Base-by-base conservation (phyloP, 2,797 vertebrate genomes). In the Tapera naevia region DNA sequence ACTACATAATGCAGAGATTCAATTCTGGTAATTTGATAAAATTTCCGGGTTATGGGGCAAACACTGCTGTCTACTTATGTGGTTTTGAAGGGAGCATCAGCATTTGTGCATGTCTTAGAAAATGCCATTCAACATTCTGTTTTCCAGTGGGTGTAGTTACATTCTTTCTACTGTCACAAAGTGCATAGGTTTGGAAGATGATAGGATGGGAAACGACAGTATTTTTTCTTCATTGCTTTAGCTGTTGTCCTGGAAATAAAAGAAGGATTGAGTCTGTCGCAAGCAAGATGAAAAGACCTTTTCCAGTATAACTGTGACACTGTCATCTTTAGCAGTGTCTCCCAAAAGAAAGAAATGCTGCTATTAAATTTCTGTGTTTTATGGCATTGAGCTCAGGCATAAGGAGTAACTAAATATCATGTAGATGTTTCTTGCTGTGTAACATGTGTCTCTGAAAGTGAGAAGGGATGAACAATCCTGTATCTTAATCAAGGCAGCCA, bases 211-310 rank as follows among this genome's bases (percentile, higher is more conserved):
- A 83, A 88, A 71, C 86, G 57, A 61, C 35, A 86, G 69, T 56
- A 17, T 74, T 93, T 86, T 90, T 88, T 62, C 35, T 81, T 94
- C 69, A 54, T 45, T 88, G 61, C 50, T 75, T 65, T 86, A 93
- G 37, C 70, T 88, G 33, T 78, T 90, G 27, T 86, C 37, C 54
- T 86, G 88, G 76, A 90, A 88, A 80, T 80, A 64, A 92, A 94
- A 71, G 57, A 66, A 71, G 21, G 43, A 74, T 51, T 61, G 58
- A 88, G 41, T 90, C 33, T 67, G 25, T 72, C 45, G 72, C 45
- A 84, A 84, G 43, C 37, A 91, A 91, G 70, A 58, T 50, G 33
- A 70, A 88, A 79, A 80, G n/a, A 35, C 69, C 37, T 90, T 80
- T 86, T 69, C 41, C 4, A 3, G 17, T 69, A 27, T 74, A 91